Conservation (phyloP, 2,797 vertebrate species). For the Acrossocheilus wenchowensis region DNA sequence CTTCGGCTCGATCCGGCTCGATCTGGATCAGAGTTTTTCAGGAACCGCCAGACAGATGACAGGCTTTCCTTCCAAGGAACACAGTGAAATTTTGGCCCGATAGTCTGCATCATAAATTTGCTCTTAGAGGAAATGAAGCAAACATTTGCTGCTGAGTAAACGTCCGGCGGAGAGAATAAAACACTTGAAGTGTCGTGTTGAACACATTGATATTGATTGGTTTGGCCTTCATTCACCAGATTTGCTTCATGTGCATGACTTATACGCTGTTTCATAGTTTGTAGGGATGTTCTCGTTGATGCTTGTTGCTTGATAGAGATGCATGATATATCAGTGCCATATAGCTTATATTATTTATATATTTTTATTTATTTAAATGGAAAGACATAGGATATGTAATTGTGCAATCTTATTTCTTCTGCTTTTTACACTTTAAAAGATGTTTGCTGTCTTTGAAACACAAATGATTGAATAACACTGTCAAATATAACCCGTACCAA, state of each 20-base stretch:
- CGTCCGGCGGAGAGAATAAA: not conserved
- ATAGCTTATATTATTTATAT: too few species aligned
- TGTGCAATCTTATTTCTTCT: not conserved
- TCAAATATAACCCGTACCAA: too few species aligned
- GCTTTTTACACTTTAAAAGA: not conserved
- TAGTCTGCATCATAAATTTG: not conserved
- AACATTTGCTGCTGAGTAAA: not conserved
- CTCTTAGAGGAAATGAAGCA: not conserved
- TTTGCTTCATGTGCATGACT: not conserved
- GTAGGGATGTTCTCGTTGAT: not conserved
- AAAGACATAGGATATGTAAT: not conserved
- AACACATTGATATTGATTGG: not conserved
- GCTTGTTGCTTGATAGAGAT: not conserved
- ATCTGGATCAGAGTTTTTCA: not conserved
- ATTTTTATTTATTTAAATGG: too few species aligned
- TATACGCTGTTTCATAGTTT: not conserved
- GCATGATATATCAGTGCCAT: not conserved
- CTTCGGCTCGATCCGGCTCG: not conserved
- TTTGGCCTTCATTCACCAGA: not conserved
- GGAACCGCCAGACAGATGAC: slow-evolving; percentile 10
- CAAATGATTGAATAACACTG: too few species aligned
- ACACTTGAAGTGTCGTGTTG: not conserved
- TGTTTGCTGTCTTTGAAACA: too few species aligned
- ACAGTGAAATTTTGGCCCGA: not conserved
- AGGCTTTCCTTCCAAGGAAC: slow-evolving; percentile 5